These are phyloP conservation scores for Pseudomugil gertrudae DNA, from an alignment of 2,797 vertebrate genomes.

Conservation along the genomic window DNA sequence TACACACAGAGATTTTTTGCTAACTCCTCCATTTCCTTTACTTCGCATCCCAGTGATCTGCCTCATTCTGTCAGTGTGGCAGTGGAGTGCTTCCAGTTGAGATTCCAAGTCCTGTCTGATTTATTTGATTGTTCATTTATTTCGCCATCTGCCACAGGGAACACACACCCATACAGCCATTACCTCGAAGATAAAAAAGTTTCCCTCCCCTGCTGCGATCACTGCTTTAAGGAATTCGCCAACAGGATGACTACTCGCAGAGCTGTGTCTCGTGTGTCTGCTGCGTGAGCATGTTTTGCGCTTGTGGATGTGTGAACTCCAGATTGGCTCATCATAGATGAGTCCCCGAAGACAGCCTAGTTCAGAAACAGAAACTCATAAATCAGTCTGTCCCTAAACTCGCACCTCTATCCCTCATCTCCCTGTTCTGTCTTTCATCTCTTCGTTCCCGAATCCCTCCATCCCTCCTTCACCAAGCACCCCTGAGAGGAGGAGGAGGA, in stretches of 20 bases:
- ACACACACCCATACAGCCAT: slow-evolving; percentile 12
- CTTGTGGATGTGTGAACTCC: slow-evolving; percentile 40
- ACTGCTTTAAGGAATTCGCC: slow-evolving; percentile 55
- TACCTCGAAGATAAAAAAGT: slow-evolving; percentile 49
- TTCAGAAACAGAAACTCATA: slow-evolving; percentile 77
- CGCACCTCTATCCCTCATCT: slow-evolving; percentile 43
- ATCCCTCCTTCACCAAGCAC: slow-evolving; percentile 41
- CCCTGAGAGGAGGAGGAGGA: slow-evolving; percentile 57
- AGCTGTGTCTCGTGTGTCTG: slow-evolving; percentile 42
- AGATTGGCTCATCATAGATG: slow-evolving; percentile 51
- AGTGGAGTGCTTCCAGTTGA: slow-evolving; percentile 48
- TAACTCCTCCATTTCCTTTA: slow-evolving; percentile 9
- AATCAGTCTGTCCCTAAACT: slow-evolving; percentile 77
- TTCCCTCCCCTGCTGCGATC: slow-evolving; percentile 44
- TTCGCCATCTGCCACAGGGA: slow-evolving; percentile 67
- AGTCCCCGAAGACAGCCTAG: slow-evolving; percentile 67
- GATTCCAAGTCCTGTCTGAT: slow-evolving; percentile 55
- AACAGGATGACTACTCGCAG: slow-evolving; percentile 50
- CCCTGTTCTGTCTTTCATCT: slow-evolving; percentile 60
- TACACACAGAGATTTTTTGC: too few species aligned
- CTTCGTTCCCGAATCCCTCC: slow-evolving; percentile 53
- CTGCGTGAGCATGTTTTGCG: slow-evolving; percentile 30
- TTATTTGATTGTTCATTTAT: slow-evolving; percentile 73
- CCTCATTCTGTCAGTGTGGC: slow-evolving; percentile 36
- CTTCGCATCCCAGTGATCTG: slow-evolving; percentile 26